Base-by-base conservation (phyloP, 1,140 invertebrate species). In the Drosophila malerkotliana region DNA sequence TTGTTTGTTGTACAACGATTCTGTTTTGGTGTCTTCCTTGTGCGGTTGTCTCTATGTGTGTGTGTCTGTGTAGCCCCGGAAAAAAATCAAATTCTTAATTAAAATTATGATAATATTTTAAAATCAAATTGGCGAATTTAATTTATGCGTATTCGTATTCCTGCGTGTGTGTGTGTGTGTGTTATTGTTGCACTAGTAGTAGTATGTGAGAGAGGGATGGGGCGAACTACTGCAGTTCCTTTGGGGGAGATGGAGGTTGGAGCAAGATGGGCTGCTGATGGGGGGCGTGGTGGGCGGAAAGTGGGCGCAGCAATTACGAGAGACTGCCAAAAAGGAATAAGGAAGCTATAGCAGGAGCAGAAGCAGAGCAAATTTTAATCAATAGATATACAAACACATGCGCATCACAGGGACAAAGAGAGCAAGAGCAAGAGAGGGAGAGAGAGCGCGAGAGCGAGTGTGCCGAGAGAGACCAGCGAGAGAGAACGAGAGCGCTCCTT, bases 361-460 rank as follows among this genome's bases (percentile, higher is more conserved):
- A 14, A 18, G 59, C 74, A 66, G 74, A 72, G 72, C 77, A 53
- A 81, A 87, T 81, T 85, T 81, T 85, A 85, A 85, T 85, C 81
- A 85, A 85, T 85, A 87, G 69, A 80, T 78, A 85, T 76, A 82
- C 39, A 82, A 72, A 81, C 74, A 56, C 51, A 57, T 54, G 71
- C 55, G 71, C 54, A 66, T 55, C 49, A 39, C 18, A 39, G 21
- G 5, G 32, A 71, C 12, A 56, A 30, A 37, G 55, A 63, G 30
- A 48, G 44, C 26, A 18, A 28, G 18, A 10, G 0, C 6, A 9
- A 15, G n/a, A 12, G 8, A 5, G 7, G 18, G 14, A 44, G 15
- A 14, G 15, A 44, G 14, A 18, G 15, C 9, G 41, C 14, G 41
- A 15, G 41, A 18, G 63, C 63, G 51, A 45, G 61, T 47, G 32